Base-by-base conservation (phyloP, 1,140 invertebrate genomes). In the Philaenus spumarius region DNA sequence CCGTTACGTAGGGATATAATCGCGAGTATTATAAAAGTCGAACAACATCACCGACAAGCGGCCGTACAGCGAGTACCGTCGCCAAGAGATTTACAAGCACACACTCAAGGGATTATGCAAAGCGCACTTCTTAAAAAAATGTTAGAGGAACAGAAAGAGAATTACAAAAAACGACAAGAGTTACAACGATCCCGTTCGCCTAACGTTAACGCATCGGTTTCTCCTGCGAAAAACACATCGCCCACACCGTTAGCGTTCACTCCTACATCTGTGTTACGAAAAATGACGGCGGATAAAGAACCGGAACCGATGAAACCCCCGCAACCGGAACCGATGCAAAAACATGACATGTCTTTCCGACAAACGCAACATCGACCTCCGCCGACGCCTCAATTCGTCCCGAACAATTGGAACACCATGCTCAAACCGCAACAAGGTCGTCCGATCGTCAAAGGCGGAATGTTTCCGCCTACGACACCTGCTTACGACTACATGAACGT, bases 281-380 rank as follows among this genome's bases (percentile, higher is more conserved):
- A 95, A 75, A 93, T 95, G 90, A 93, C 90, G 39, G 90, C 89
- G 19, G 91, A 94, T 64, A 92, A 90, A 71, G 86, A 89, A 63
- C 75, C 72, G 24, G 81, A 82, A 30, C 26, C 26, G 9, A 30
- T 30, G 26, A 30, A 30, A 30, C 26, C 26, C 9, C n/a, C n/a
- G n/a, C 19, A 22, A 7, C 45, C 22, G 12, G 23, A 22, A 6
- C 2, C 7, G 5, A 53, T 37, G 6, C 50, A 53, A 15, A 22
- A 30, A 26, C 17, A 19, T 14, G 15, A 19, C 2, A 15, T 19
- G 17, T 19, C 45, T 47, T 26, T 26, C 22, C 1, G 9, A 9
- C 23, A 53, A 19, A 4, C 17, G 15, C 30, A 22, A 26, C 22
- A 50, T 9, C 23, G 22, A 26, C 15, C 47, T 26, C 20, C 14